Conservation (phyloP, 1,140 invertebrate species). For the Halyomorpha halys region DNA sequence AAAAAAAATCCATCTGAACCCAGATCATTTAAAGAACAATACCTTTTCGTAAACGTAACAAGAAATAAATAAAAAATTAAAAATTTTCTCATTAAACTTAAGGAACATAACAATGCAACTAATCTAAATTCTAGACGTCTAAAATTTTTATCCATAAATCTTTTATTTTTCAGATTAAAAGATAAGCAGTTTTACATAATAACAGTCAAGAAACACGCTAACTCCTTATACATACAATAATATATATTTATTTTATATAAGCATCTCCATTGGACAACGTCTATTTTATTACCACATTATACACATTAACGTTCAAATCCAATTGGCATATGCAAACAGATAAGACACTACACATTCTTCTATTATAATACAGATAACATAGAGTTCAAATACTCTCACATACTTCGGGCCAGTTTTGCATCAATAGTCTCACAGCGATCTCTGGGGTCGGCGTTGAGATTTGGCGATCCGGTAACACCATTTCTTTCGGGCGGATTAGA, state of each 20-base stretch:
- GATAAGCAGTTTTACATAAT: slow-evolving; percentile 11
- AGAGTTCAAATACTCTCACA: background rate
- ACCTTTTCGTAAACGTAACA: slow-evolving; percentile 7
- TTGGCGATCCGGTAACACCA: background rate
- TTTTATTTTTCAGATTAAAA: slow-evolving; percentile 11
- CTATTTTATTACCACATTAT: slow-evolving; percentile 12
- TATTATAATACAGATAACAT: slow-evolving; percentile 14
- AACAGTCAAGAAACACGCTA: slow-evolving; percentile 17
- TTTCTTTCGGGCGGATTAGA: background rate
- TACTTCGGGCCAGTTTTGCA: background rate
- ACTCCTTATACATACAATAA: slow-evolving; percentile 5
- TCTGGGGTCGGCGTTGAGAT: slow-evolving; percentile 15
- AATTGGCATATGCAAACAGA: slow-evolving; percentile 8
- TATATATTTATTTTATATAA: background rate
- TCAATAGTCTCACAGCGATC: slow-evolving; percentile 9
- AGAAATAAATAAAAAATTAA: slow-evolving; percentile 22
- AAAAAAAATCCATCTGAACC: too few relatives aligned
- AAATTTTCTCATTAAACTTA: slow-evolving; percentile 20
- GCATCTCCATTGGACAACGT: slow-evolving; percentile 10
- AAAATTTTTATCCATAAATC: background rate
- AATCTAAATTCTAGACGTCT: slow-evolving; percentile 17
- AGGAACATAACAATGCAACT: slow-evolving; percentile 15
- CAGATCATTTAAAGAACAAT: background rate
- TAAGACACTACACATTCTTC: slow-evolving; percentile 16
- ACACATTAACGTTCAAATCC: background rate